Percentiles rank a stretch among this genome's conserved stretches.
phyloP scores from a whole-genome alignment of 2,113 vertebrate species.

The Ahaetulla prasina region DNA sequence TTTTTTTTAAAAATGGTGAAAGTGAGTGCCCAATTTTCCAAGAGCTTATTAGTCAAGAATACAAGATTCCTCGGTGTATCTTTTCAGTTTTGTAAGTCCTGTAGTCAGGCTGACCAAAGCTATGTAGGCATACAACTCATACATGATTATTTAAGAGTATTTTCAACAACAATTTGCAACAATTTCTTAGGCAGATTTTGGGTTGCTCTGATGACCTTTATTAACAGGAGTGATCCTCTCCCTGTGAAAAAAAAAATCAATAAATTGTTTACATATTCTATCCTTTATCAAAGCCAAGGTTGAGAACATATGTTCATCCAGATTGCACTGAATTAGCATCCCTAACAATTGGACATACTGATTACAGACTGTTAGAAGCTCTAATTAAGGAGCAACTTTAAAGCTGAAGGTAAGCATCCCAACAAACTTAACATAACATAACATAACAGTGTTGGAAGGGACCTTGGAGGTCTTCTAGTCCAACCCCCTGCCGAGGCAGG shows the following conservation, averaged over 20 bases:
- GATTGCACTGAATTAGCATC: not conserved
- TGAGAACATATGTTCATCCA: not conserved
- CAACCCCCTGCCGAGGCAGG: too few species aligned
- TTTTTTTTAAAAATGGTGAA: not conserved
- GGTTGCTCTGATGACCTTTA: conserved; percentile 11
- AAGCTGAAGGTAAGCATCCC: not conserved
- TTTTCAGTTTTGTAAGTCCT: not conserved
- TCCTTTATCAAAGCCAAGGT: not conserved
- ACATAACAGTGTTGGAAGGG: too few species aligned
- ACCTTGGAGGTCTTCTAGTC: too few species aligned
- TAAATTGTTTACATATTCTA: not conserved
- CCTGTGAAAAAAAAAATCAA: conserved; percentile 43
- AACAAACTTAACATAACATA: too few species aligned
- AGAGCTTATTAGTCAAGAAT: not conserved
- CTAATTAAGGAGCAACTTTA: not conserved
- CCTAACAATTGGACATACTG: not conserved
- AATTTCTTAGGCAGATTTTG: not conserved
- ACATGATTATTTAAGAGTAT: not conserved
- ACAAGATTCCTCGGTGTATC: not conserved
- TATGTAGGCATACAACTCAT: not conserved
- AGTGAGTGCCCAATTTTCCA: not conserved
- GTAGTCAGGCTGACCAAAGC: not conserved
- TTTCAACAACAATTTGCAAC: too few species aligned
- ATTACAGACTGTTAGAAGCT: not conserved
- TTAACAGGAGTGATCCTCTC: conserved; percentile 57